Percentiles rank a stretch among this genome's conserved stretches.
phyloP scores from a whole-genome alignment of 2,113 vertebrate species.

The Chaetops frenatus region DNA sequence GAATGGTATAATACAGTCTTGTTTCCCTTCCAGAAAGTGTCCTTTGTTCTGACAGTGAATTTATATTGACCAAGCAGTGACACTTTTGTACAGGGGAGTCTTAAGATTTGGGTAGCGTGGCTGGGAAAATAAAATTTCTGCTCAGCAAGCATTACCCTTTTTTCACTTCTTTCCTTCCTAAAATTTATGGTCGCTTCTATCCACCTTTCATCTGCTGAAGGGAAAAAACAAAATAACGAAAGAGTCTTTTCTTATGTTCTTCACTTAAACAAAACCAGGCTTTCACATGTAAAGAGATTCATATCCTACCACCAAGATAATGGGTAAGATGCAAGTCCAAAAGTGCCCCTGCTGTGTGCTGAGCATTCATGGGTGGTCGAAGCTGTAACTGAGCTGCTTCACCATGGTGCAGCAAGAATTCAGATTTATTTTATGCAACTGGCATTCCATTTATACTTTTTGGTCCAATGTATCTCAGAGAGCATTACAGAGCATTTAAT shows the following conservation, averaged over 20 bases:
- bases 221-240: background rate
- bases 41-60: conserved; percentile 26
- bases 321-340: conserved; percentile 38
- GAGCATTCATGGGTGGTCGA: conserved; percentile 13
- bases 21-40: conserved; percentile 7
- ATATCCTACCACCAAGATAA: conserved; percentile 39
- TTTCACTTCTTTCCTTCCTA: conserved; percentile 20
- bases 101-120: background rate
- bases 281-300: conserved; percentile 49
- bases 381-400: conserved; percentile 49
- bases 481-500: background rate
- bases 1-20: background rate
- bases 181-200: conserved; percentile 28
- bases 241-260: background rate
- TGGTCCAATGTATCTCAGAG: conserved; percentile 10
- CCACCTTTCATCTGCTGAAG: conserved; percentile 26
- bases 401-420: conserved; percentile 40
- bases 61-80: background rate
- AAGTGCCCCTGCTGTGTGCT: background rate
- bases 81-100: background rate
- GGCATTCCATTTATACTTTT: conserved; percentile 42
- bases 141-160: conserved; percentile 24
- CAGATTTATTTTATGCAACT: conserved; percentile 50
- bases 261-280: conserved; percentile 34
- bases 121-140: conserved; percentile 16